phyloP scores from a whole-genome alignment of 2,113 vertebrate genomes.

The Cebus imitator region DNA sequence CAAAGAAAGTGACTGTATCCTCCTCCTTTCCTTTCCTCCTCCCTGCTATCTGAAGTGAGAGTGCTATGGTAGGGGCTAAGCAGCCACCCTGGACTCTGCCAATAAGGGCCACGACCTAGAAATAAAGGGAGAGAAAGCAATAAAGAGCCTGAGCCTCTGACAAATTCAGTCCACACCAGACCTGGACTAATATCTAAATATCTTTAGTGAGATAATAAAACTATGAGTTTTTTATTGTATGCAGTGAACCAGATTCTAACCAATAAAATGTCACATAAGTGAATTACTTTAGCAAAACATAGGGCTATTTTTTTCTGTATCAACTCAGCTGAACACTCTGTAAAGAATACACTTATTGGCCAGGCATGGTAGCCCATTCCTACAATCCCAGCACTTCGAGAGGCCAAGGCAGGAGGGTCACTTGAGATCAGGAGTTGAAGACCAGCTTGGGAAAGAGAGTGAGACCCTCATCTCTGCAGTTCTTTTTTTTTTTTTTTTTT shows the following conservation, averaged over 20 bases:
- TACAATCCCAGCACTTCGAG: too few relatives aligned
- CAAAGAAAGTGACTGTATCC: background rate
- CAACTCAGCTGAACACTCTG: background rate
- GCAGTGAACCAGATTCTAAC: background rate
- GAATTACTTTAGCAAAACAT: background rate
- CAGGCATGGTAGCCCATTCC: too few relatives aligned
- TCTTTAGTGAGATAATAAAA: background rate
- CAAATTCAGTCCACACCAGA: too few relatives aligned
- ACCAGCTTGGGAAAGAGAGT: too few relatives aligned
- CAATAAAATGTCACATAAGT: background rate
- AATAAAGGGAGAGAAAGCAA: background rate
- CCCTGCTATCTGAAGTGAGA: background rate
- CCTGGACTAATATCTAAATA: background rate
- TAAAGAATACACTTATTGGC: background rate
- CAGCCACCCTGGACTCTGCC: background rate
- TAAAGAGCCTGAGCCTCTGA: background rate
- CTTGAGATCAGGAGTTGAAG: too few relatives aligned
- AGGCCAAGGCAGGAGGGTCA: too few relatives aligned
- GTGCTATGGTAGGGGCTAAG: background rate
- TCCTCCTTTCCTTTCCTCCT: background rate
- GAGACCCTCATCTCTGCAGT: too few relatives aligned
- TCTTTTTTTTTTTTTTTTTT: too few relatives aligned
- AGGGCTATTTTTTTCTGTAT: background rate
- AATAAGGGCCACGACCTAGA: background rate
- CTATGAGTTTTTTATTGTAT: background rate